phyloP scores from a whole-genome alignment of 2,888 invertebrate genomes.

The Tachina grossa region DNA sequence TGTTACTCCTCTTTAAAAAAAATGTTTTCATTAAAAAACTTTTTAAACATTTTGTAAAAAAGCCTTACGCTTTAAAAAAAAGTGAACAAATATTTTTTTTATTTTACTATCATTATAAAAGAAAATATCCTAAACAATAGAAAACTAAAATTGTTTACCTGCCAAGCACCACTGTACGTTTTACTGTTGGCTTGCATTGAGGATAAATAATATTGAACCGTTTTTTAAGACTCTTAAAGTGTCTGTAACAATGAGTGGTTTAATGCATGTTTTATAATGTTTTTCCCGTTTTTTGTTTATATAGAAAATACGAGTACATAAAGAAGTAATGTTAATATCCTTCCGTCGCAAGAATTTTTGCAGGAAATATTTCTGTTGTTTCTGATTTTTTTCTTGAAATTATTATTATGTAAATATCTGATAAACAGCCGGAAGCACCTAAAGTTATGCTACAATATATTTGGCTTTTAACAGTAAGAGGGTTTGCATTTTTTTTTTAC shows the following conservation, averaged over 20 bases:
- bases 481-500: background rate
- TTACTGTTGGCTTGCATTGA: background rate
- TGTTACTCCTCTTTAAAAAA: too few species aligned
- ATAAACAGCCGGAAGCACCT: conserved; percentile 80
- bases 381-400: conserved; percentile 1
- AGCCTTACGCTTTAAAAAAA: background rate
- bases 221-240: background rate
- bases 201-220: conserved; percentile 5
- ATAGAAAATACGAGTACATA: background rate
- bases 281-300: conserved; percentile 4
- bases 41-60: background rate
- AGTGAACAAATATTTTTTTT: too few species aligned
- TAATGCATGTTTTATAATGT: conserved; percentile 62
- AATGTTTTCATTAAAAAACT: background rate
- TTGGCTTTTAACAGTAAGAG: conserved; percentile 31
- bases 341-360: conserved; percentile 67
- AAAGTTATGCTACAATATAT: conserved; percentile 63
- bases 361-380: conserved; percentile 55
- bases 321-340: conserved; percentile 65
- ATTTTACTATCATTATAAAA: too few species aligned
- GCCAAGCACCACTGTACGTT: background rate
- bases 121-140: background rate
- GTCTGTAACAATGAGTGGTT: conserved; percentile 42
- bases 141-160: background rate
- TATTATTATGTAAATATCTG: conserved; percentile 81